These are phyloP conservation scores for Zootermopsis nevadensis DNA, from an alignment of 2,888 invertebrate species.

Conservation along the genomic window DNA sequence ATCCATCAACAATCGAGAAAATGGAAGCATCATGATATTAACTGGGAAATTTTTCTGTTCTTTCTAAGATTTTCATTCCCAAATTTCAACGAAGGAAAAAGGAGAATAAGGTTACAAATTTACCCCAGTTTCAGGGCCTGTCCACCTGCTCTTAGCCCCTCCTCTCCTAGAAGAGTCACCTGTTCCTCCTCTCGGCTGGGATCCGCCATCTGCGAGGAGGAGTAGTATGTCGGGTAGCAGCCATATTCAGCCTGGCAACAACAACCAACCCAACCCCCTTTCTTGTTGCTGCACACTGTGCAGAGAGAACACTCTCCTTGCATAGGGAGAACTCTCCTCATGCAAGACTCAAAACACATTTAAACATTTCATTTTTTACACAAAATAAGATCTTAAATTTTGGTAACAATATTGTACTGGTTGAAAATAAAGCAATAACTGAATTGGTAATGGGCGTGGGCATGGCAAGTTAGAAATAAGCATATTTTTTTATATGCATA, in stretches of 20 bases:
- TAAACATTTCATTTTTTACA: too few species aligned
- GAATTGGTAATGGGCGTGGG: too few species aligned
- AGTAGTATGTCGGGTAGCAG: slow-evolving; percentile 64
- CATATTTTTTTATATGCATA: too few species aligned
- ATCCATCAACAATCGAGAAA: too few species aligned
- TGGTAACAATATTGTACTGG: too few species aligned
- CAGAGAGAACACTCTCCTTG: too few species aligned
- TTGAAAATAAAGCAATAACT: too few species aligned
- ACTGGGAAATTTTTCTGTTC: background rate
- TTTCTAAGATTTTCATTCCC: slow-evolving; percentile 3
- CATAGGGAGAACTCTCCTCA: background rate
- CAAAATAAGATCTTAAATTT: too few species aligned
- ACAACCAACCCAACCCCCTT: slow-evolving; percentile 65
- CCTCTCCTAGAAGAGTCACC: slow-evolving; percentile 95
- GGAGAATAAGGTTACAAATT: slow-evolving; percentile 60
- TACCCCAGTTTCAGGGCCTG: slow-evolving; percentile 99
- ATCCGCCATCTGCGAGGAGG: slow-evolving; percentile 94
- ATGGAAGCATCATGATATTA: too few species aligned
- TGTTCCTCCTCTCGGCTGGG: slow-evolving; percentile 96
- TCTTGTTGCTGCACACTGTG: slow-evolving; percentile 55
- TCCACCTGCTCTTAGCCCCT: slow-evolving; percentile 93
- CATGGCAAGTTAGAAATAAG: too few species aligned
- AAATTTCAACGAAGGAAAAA: background rate
- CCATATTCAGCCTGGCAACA: slow-evolving; percentile 78
- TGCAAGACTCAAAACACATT: background rate